These are phyloP conservation scores for Trichogramma evanescens DNA, from an alignment of 2,888 invertebrate genomes.

Conservation along the genomic window DNA sequence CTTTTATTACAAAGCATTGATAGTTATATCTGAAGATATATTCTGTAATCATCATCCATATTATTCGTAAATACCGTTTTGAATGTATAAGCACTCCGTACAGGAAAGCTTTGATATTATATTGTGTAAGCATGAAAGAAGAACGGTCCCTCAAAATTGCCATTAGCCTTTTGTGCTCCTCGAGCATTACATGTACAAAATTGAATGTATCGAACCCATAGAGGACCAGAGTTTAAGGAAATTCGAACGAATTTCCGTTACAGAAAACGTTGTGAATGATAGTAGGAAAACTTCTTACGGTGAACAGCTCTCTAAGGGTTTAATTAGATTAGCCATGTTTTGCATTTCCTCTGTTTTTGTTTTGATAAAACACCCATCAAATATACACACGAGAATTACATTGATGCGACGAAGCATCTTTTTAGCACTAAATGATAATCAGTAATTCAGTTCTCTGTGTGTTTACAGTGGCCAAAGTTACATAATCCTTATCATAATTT, in stretches of 20 bases:
- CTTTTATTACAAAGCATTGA: background rate
- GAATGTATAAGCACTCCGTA: background rate
- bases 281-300: too few relatives aligned
- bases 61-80: background rate
- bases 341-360: too few relatives aligned
- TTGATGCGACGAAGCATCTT: too few relatives aligned
- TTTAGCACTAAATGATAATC: too few relatives aligned
- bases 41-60: background rate
- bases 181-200: conserved; percentile 16
- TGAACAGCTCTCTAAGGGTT: too few relatives aligned
- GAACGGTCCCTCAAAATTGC: conserved; percentile 13
- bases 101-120: conserved; percentile 17
- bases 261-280: background rate
- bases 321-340: too few relatives aligned
- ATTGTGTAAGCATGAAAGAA: conserved; percentile 21
- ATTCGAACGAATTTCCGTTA: conserved; percentile 5
- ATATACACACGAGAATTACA: too few relatives aligned
- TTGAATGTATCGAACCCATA: conserved; percentile 12
- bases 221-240: conserved; percentile 8
- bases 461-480: conserved; percentile 20
- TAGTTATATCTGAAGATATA: background rate
- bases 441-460: background rate
- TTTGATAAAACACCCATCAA: too few relatives aligned
- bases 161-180: conserved; percentile 6
- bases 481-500: conserved; percentile 9